Evolutionary conservation across 2,888 invertebrate species (phyloP), one percentile per base, ranked within the genome.

Genomic region (Synergus umbraculus): DNA sequence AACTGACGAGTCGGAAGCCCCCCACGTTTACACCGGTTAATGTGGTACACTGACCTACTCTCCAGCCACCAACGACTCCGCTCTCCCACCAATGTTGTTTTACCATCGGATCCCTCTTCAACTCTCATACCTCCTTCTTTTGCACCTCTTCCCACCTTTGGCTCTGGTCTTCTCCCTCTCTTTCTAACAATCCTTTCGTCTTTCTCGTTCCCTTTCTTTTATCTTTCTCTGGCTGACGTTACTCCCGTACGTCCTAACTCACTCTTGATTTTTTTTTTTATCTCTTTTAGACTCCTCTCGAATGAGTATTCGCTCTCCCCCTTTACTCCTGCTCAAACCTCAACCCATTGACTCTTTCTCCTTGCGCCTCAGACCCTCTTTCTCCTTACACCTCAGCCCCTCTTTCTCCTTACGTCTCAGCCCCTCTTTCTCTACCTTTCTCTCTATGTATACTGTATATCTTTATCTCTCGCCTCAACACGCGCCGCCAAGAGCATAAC

Each of bases 31-130:
- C 87, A 79, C 83, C 83, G 83, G 84, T 84, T 84, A 84, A 90
- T 90, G 91, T 92, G 91, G 92, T 92, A 92, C 91, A 92, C 91
- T 92, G 92, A 92, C 92, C 92, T 92, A 92, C 92, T 92, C 91
- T 91, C 86, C 82, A 86, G 87, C 78, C 78, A 79, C 78, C 78
- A 65, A 65, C 85, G 83, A 77, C 86, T 86, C 86, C 85, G 85
- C 85, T 69, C 49, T 46, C 77, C 64, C 29, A 49, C 79, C 76
- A 67, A 44, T 63, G 37, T 69, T 54, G 22, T 66, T 78, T 78
- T 83, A 79, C 80, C 84, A 83, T 83, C 66, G 79, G 63, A 49
- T 65, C 63, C 79, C 76, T 66, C 37, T 76, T 46, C 65, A 12
- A 43, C 22, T 29, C 41, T n/a, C 76, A 78, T 65, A 65, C 76